Conservation (phyloP, 2,113 vertebrate genomes). For the Amphiprion ocellaris region DNA sequence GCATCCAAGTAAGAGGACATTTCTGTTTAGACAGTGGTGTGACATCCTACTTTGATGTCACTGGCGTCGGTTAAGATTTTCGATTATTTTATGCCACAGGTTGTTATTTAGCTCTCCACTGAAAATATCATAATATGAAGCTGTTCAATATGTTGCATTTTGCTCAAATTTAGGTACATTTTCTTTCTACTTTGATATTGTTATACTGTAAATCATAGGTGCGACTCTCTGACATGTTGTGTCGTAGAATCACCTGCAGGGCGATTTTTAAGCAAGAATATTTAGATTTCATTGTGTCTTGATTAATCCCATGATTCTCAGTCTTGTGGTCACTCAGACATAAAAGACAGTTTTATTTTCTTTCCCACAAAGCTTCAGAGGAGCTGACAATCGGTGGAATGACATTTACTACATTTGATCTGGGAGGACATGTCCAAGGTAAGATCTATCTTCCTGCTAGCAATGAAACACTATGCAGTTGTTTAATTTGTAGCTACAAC, state of each 20-base stretch:
- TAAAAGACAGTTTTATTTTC: background rate
- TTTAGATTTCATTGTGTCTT: too few relatives aligned
- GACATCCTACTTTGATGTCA: background rate
- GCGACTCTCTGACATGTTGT: too few relatives aligned
- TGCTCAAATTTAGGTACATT: too few relatives aligned
- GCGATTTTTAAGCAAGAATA: too few relatives aligned
- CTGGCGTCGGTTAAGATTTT: background rate
- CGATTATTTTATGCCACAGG: background rate
- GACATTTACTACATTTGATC: conserved; percentile 97
- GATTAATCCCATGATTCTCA: too few relatives aligned
- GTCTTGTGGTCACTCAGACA: background rate
- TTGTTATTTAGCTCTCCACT: background rate
- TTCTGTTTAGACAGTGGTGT: background rate
- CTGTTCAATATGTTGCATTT: background rate
- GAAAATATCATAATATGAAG: background rate
- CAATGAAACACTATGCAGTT: background rate
- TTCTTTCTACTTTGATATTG: too few relatives aligned
- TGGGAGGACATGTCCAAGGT: conserved; percentile 97
- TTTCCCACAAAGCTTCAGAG: conserved; percentile 89
- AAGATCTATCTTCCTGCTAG: conserved; percentile 15
- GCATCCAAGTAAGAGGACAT: conserved; percentile 90
- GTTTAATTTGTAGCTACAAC: too few relatives aligned
- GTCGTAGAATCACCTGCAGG: too few relatives aligned
- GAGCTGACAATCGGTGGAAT: conserved; percentile 96
- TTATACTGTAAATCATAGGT: too few relatives aligned